These are phyloP conservation scores for Tyto alba DNA, from an alignment of 2,113 vertebrate genomes.

Conservation along the genomic window DNA sequence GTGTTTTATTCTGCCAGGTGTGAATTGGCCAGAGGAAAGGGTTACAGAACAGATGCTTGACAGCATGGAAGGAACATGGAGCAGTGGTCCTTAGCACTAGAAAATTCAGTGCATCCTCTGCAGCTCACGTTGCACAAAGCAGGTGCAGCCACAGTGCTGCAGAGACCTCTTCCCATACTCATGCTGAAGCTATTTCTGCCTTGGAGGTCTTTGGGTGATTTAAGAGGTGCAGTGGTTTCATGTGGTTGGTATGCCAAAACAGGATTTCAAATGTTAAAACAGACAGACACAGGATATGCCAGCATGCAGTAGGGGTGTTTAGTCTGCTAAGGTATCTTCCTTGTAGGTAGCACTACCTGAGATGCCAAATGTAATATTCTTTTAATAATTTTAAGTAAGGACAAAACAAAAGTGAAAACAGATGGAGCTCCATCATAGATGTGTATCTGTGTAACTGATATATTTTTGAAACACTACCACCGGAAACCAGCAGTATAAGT, in stretches of 20 bases:
- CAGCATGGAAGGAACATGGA: background rate
- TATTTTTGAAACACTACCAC: background rate
- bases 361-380: background rate
- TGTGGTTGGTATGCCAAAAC: background rate
- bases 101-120: background rate
- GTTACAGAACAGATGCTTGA: background rate
- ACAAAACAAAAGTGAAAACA: background rate
- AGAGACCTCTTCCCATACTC: background rate
- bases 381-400: background rate
- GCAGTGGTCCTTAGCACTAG: background rate
- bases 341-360: background rate
- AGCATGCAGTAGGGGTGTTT: background rate
- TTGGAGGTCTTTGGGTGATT: background rate
- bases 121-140: background rate
- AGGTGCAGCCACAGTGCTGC: background rate
- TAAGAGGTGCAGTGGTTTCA: background rate
- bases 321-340: background rate
- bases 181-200: background rate
- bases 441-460: background rate
- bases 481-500: background rate
- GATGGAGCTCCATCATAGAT: background rate
- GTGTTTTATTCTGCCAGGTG: background rate
- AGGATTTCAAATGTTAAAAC: constrained; percentile 18
- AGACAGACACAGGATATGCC: background rate
- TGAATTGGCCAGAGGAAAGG: background rate